Evolutionary conservation across 2,113 vertebrate genomes (phyloP).

Genomic region (Nothocercus nigrocapillus): DNA sequence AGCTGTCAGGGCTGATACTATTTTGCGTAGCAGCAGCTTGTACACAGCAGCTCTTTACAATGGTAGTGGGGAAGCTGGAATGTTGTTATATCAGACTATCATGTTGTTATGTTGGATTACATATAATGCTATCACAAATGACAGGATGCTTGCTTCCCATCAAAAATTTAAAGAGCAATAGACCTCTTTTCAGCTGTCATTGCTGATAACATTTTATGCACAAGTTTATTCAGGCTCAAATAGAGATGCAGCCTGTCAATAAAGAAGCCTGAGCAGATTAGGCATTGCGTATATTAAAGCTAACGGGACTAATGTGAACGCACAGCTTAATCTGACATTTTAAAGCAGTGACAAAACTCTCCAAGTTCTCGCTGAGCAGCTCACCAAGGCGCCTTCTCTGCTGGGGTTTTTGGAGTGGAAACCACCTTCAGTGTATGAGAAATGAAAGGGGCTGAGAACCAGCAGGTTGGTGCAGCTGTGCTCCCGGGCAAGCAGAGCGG

Average conservation of each 20-base stretch:
- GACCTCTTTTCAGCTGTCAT: constrained; percentile 56
- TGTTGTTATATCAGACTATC: constrained; percentile 70
- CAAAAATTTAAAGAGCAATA: constrained; percentile 73
- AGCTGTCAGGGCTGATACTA: constrained; percentile 27
- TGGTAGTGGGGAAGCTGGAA: constrained; percentile 21
- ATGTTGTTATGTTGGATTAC: constrained; percentile 63
- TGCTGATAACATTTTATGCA: constrained; percentile 63
- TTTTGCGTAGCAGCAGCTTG: neutral
- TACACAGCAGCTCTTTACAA: constrained; percentile 16
- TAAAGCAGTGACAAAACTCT: constrained; percentile 33
- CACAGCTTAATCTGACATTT: constrained; percentile 47
- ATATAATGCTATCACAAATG: constrained; percentile 60
- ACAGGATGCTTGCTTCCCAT: constrained; percentile 59
- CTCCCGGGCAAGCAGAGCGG: neutral
- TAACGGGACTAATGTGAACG: constrained; percentile 45
- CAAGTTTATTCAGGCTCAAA: constrained; percentile 52
- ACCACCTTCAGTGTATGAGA: neutral
- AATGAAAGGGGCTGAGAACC: constrained; percentile 2
- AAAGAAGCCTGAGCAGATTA: constrained; percentile 56
- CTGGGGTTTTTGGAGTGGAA: constrained; percentile 58
- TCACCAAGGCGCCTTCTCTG: neutral
- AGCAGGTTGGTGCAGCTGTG: neutral
- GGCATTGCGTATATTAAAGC: constrained; percentile 47
- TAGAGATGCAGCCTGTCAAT: constrained; percentile 63
- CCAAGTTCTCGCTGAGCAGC: neutral